Conservation (phyloP, 2,797 vertebrate genomes). For the Gymnodraco acuticeps region DNA sequence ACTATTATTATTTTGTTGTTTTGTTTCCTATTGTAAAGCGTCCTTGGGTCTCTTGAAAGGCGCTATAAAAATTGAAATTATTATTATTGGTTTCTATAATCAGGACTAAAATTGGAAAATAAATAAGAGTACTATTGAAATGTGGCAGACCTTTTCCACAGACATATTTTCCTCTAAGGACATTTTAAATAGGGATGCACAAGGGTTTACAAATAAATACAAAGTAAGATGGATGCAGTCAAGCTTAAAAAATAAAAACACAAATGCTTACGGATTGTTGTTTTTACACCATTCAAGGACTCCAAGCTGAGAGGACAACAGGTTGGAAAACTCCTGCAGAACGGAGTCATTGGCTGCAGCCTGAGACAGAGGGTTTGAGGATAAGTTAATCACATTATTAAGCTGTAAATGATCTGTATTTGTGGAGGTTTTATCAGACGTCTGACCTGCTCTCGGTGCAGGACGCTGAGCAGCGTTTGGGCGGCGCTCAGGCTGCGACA, state of each 20-base stretch:
- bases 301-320: conserved; percentile 89
- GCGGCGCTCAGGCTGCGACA: conserved; percentile 91
- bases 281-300: conserved; percentile 94
- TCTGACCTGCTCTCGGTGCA: conserved; percentile 90
- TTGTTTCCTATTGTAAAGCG: too few species aligned
- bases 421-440: background rate
- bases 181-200: too few species aligned
- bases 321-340: conserved; percentile 91
- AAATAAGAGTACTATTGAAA: too few species aligned
- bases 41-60: too few species aligned
- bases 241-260: background rate
- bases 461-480: conserved; percentile 85
- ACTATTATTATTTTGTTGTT: too few species aligned
- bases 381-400: background rate
- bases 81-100: too few species aligned
- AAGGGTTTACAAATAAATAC: background rate
- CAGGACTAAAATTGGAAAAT: too few species aligned
- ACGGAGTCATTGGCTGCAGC: conserved; percentile 86
- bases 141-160: too few species aligned
- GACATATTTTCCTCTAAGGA: too few species aligned
- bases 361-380: conserved; percentile 62
- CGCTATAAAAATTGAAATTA: too few species aligned
- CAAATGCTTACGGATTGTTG: conserved; percentile 87
- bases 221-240: background rate
- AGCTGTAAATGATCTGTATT: background rate